phyloP scores from a whole-genome alignment of 2,797 vertebrate genomes.

The Falco concolor region DNA sequence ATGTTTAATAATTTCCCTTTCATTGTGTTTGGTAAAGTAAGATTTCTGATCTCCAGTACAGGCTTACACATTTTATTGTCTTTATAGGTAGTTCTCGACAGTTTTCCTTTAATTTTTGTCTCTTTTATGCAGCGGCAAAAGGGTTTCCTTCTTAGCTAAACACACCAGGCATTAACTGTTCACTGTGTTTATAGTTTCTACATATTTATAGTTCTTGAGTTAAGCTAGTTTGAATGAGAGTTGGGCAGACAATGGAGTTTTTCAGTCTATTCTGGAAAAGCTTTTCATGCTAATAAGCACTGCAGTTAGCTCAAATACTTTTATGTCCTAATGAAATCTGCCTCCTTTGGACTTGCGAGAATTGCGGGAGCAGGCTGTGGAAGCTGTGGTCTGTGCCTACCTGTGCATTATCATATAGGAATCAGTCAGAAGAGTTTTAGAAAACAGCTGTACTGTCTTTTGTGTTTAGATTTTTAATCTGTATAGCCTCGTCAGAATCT shows the following conservation, averaged over 20 bases:
- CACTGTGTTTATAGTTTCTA: background rate
- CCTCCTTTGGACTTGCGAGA: background rate
- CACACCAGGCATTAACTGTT: background rate
- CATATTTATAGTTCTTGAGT: background rate
- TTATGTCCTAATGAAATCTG: background rate
- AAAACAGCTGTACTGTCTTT: background rate
- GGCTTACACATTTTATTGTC: background rate
- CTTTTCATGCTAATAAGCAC: background rate
- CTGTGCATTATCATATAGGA: background rate
- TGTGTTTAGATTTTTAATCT: background rate
- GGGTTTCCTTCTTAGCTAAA: background rate
- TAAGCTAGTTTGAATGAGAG: background rate
- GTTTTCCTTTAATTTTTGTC: background rate
- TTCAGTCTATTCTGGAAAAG: slow-evolving; percentile 1
- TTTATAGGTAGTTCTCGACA: background rate
- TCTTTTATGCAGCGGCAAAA: background rate
- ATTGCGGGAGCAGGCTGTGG: background rate
- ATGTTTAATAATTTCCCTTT: background rate
- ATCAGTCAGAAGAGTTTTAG: background rate
- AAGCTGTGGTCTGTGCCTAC: background rate
- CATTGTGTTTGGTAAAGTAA: background rate
- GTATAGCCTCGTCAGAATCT: background rate
- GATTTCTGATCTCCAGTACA: background rate
- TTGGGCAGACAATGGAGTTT: background rate
- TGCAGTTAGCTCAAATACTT: background rate